Evolutionary conservation across 2,888 invertebrate species (phyloP), one percentile per base, ranked within the genome.

Genomic region (Bombyx huttoni): DNA sequence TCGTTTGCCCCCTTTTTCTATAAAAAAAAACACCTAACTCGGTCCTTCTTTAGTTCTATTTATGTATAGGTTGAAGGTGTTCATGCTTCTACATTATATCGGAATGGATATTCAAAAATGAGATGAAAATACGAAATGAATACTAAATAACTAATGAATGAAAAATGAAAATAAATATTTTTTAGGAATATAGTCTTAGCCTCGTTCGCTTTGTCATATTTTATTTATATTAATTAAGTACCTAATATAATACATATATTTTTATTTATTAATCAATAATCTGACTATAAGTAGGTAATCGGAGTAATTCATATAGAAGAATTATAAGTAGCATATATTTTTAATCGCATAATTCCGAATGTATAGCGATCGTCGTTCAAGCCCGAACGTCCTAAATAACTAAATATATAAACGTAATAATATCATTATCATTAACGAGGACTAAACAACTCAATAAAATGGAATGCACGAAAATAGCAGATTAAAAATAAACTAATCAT

Each of bases 231-330:
- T 66, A 69, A 68, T 65, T 66, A 72, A 67, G 67, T 74, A 76
- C 65, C 68, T 77, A 75, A 72, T 73, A 73, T 40, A 40, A 40
- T 71, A 77, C 71, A 76, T 48, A 48, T 34, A 48, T 33, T 55
- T 54, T 1, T 51, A 57, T 58, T 68, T 68, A 64, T 75, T 80
- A 77, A 70, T 62, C 64, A 69, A 75, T 69, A 70, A 71, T 73
- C 77, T 85, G 85, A 86, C 84, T 85, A 84, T 74, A 78, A 78
- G 70, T 79, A 83, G 82, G 82, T 84, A 85, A 86, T 84, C 82
- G 75, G 73, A 81, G 84, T 84, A 81, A 78, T 74, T 78, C 75
- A 75, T 71, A 74, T 65, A 65, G 14, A 46, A 51, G 50, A 51
- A 50, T 46, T 33, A 50, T 34, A 51, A 50, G 24, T 24, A 24